These are phyloP conservation scores for Labrus mixtus DNA, from an alignment of 2,113 vertebrate species.

Conservation along the genomic window DNA sequence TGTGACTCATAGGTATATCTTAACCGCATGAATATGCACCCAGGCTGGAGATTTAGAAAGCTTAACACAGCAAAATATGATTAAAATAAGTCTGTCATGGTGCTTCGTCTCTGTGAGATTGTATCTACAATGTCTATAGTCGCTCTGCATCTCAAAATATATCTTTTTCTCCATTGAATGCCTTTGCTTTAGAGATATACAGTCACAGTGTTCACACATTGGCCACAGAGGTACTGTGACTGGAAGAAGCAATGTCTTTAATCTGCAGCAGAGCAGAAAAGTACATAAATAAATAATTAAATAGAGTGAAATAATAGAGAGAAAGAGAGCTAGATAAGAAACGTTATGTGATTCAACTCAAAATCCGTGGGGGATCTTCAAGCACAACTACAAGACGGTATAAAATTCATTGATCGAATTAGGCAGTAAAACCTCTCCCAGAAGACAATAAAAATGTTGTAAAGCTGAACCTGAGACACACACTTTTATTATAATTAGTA, in stretches of 20 bases:
- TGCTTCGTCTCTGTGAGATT: slow-evolving; percentile 42
- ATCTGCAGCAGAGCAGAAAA: slow-evolving; percentile 25
- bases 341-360: slow-evolving; percentile 28
- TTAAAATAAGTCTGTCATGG: slow-evolving; percentile 56
- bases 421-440: slow-evolving; percentile 25
- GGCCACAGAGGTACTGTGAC: slow-evolving; percentile 32
- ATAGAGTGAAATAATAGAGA: slow-evolving; percentile 15
- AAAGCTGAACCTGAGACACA: slow-evolving; percentile 16
- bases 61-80: slow-evolving; percentile 63
- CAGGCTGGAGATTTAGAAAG: slow-evolving; percentile 52
- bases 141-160: slow-evolving; percentile 37
- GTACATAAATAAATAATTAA: slow-evolving; percentile 1
- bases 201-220: slow-evolving; percentile 33
- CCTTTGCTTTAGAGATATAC: slow-evolving; percentile 14
- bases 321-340: not conserved
- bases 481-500: not conserved
- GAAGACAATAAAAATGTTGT: not conserved
- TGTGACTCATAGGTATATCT: slow-evolving; percentile 53
- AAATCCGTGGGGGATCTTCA: not conserved
- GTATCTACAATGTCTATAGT: slow-evolving; percentile 52
- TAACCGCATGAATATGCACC: slow-evolving; percentile 66
- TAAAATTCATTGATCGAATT: slow-evolving; percentile 45
- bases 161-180: slow-evolving; percentile 18
- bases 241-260: slow-evolving; percentile 24
- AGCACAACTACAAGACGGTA: slow-evolving; percentile 17